Percentiles rank a stretch among this genome's conserved stretches.
phyloP scores from a whole-genome alignment of 1,140 invertebrate genomes.

The Brachionus paranguensis region DNA sequence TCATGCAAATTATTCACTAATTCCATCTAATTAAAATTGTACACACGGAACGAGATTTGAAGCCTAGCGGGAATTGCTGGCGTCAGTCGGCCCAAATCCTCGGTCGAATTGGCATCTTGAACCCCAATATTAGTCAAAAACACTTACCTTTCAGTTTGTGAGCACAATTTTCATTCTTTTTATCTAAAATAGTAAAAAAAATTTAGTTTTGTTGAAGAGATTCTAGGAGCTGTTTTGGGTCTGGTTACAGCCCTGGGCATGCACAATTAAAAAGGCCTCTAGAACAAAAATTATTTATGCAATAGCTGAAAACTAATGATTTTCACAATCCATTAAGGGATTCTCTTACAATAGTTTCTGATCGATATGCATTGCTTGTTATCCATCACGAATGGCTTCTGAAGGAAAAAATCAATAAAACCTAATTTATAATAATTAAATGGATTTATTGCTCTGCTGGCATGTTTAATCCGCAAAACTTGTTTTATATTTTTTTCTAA shows the following conservation, averaged over 20 bases:
- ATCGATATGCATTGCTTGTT: not conserved
- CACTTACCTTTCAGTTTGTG: not conserved
- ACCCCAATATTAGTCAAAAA: not conserved
- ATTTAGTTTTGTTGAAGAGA: not conserved
- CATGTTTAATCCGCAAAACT: not conserved
- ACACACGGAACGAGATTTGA: not conserved
- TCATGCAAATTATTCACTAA: constrained; percentile 5
- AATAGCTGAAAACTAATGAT: not conserved
- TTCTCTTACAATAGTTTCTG: not conserved
- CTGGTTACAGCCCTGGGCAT: not conserved
- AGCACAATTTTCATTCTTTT: not conserved
- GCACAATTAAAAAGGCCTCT: not conserved
- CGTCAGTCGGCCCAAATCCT: not conserved
- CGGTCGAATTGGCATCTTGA: not conserved
- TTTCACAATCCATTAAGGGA: not conserved
- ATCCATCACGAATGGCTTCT: not conserved
- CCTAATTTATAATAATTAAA: not conserved
- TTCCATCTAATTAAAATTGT: constrained; percentile 15
- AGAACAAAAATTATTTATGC: not conserved
- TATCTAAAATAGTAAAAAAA: not conserved
- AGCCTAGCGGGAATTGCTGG: not conserved
- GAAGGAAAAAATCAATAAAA: not conserved
- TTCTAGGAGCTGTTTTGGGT: not conserved
- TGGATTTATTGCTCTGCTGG: not conserved
- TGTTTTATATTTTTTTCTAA: not conserved